Base-by-base conservation (phyloP, 2,113 vertebrate genomes). In the Cebidichthys violaceus region DNA sequence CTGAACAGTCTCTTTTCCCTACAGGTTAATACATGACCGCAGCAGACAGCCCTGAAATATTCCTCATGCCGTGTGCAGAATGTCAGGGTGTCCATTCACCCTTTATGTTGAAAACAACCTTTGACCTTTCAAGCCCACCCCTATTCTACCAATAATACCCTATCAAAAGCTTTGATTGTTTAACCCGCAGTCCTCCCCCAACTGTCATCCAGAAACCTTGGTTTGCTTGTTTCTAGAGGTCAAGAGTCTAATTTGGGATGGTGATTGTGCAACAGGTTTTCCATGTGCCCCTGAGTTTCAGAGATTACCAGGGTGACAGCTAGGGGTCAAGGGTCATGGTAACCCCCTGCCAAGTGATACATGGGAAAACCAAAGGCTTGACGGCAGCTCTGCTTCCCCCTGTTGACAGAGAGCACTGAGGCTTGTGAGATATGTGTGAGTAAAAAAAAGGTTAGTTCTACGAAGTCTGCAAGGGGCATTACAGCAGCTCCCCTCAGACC, bases 241-340 rank as follows among this genome's bases (percentile, higher is more conserved):
- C 90, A 89, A 89, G 83, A 90, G 90, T 90, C 91, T 92, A 92
- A 94, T 92, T 94, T 89, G 86, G 78, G 84, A 88, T 17, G 89
- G 88, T 43, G 87, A 87, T 89, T 87, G 91, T 85, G 66, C 90
- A 83, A 91, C 89, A 90, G 87, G 84, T 91, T 91, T 90, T 90
- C 85, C 89, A 70, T 85, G 84, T 71, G 88, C 50, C 83, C 80
- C 74, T 27, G 11, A 57, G 70, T 77, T 85, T 79, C 61, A 59
- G 69, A 91, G 85, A 93, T 88, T 88, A 92, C 61, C 79, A 55
- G 68, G 77, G 82, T 22, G 80, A 90, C 89, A 86, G 89, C 79
- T 64, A 39, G 50, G 68, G 89, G 81, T 84, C 81, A 87, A 45
- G 70, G 90, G 89, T 94, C 89, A 93, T 11, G 83, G 73, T 50